Evolutionary conservation across 2,888 invertebrate genomes (phyloP).

Genomic region (Drosophila hamatofila): DNA sequence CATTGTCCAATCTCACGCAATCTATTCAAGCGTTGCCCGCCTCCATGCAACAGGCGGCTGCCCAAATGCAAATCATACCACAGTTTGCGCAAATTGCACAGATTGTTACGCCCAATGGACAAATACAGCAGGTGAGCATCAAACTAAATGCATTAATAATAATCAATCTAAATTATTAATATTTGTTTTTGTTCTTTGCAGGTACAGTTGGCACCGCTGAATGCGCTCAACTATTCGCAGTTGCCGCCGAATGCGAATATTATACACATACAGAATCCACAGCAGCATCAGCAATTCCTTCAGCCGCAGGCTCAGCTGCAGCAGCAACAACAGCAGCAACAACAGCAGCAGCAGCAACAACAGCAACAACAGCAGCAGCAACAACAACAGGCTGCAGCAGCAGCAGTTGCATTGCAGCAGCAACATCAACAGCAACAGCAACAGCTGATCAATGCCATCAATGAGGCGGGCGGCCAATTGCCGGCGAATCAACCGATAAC

Average conservation of each 20-base stretch:
- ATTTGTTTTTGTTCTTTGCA: slow-evolving; percentile 85
- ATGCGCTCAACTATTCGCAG: slow-evolving; percentile 83
- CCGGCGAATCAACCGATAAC: slow-evolving; percentile 88
- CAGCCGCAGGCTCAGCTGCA: slow-evolving; percentile 55
- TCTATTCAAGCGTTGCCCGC: slow-evolving; percentile 85
- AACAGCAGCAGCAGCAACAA: slow-evolving; percentile 52
- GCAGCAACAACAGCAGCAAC: slow-evolving; percentile 65
- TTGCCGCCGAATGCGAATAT: slow-evolving; percentile 83
- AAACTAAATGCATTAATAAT: not conserved
- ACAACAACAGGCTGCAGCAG: slow-evolving; percentile 56
- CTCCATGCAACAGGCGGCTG: slow-evolving; percentile 66
- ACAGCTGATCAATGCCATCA: slow-evolving; percentile 80
- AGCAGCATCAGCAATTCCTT: slow-evolving; percentile 65
- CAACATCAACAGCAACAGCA: slow-evolving; percentile 79
- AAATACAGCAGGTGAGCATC: slow-evolving; percentile 92
- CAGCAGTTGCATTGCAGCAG: slow-evolving; percentile 36
- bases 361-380: slow-evolving; percentile 59
- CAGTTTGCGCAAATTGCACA: slow-evolving; percentile 93
- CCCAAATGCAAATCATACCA: slow-evolving; percentile 91
- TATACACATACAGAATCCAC: slow-evolving; percentile 83
- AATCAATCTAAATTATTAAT: not conserved
- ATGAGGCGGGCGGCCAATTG: slow-evolving; percentile 84
- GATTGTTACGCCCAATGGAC: slow-evolving; percentile 94
- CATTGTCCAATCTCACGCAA: slow-evolving; percentile 86
- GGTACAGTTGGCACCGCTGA: slow-evolving; percentile 92